A percentile compares a stretch with the other conserved stretches of the same genome.
phyloP scores from a whole-genome alignment of 1,140 invertebrate genomes.

The Ectropis grisescens region DNA sequence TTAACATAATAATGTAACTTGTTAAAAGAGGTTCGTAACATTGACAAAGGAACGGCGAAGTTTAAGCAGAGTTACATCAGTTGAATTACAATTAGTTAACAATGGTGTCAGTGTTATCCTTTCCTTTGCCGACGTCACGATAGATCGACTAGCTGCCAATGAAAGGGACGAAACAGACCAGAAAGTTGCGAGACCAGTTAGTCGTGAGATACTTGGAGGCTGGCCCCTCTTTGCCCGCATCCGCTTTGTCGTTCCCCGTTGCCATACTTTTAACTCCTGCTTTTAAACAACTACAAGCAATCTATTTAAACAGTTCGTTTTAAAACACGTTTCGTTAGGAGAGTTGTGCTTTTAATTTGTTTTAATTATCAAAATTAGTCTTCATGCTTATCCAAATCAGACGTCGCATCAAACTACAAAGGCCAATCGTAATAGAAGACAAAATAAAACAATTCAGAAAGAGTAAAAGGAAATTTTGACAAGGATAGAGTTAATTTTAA shows the following conservation, averaged over 20 bases:
- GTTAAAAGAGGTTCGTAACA: too few species aligned
- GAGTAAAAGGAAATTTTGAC: too few species aligned
- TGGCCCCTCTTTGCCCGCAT: constrained; percentile 41
- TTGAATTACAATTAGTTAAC: too few species aligned
- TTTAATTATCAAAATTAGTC: too few species aligned
- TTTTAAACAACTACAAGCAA: constrained; percentile 42
- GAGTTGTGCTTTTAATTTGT: constrained; percentile 45
- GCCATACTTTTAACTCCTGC: constrained; percentile 34
- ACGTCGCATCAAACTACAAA: constrained; percentile 2
- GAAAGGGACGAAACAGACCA: constrained; percentile 30
- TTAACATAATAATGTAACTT: too few species aligned
- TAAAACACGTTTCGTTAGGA: constrained; percentile 33
- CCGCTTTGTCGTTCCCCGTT: constrained; percentile 35
- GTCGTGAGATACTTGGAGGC: constrained; percentile 59
- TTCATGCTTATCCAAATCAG: too few species aligned
- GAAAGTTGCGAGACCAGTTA: constrained; percentile 30
- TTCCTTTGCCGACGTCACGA: constrained; percentile 17
- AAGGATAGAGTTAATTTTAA: constrained; percentile 35
- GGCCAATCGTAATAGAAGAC: constrained; percentile 13
- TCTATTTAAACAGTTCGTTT: constrained; percentile 33
- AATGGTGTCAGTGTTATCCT: constrained; percentile 1
- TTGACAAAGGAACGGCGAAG: constrained; percentile 17
- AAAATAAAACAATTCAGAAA: neutral
- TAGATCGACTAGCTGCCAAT: constrained; percentile 15
- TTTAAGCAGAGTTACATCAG: too few species aligned